These are phyloP conservation scores for Lophotriccus pileatus DNA, from an alignment of 2,797 vertebrate genomes.

Conservation along the genomic window DNA sequence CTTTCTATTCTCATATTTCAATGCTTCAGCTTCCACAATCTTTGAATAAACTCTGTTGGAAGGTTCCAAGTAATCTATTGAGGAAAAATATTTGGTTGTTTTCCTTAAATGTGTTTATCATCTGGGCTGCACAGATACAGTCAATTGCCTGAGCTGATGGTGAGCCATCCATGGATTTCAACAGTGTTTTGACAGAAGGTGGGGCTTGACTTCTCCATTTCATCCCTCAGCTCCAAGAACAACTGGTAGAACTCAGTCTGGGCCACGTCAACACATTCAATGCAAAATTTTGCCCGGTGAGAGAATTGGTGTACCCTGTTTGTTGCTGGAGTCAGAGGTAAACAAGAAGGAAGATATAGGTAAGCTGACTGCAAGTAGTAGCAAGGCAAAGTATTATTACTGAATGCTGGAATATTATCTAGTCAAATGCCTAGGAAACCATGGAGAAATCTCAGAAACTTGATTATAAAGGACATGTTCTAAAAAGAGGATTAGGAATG, in stretches of 20 bases:
- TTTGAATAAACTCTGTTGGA: background rate
- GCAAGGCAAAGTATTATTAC: background rate
- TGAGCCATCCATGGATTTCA: background rate
- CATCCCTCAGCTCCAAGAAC: background rate
- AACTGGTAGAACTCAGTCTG: background rate
- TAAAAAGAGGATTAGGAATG: background rate
- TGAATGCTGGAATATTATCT: background rate
- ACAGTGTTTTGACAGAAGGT: background rate
- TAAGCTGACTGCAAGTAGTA: background rate
- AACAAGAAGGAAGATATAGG: background rate
- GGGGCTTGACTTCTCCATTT: background rate
- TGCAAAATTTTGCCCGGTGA: background rate
- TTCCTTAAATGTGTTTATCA: background rate
- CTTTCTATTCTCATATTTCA: background rate
- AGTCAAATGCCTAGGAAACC: background rate
- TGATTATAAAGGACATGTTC: background rate
- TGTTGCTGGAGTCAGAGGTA: background rate
- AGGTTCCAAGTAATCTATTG: background rate
- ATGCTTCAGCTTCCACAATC: background rate
- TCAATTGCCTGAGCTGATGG: fast-evolving
- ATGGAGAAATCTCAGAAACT: background rate
- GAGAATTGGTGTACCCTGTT: background rate
- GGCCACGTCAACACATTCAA: background rate
- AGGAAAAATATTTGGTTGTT: background rate
- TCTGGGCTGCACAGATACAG: background rate